Evolutionary conservation across 2,797 vertebrate genomes (phyloP), one percentile per base, ranked within the genome.

Genomic region (Clarias fuscus): DNA sequence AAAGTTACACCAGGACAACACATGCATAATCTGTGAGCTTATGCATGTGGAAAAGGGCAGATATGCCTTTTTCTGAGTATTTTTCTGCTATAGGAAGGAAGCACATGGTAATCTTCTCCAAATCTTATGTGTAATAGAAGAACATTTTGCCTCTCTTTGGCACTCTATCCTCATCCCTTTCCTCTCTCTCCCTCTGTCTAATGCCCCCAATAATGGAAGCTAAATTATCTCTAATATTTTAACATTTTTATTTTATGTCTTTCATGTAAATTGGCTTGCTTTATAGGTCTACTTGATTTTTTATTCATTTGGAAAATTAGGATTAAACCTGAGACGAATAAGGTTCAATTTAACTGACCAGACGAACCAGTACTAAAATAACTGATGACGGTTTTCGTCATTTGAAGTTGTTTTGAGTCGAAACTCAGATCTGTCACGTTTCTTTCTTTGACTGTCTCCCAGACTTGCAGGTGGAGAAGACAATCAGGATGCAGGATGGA

Each of bases 381-480:
- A 24, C 17, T 61, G 62, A 24, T 24, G 77, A 6, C 40, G 15
- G 5, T 62, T 58, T 10, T 58, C 15, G 72, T 53, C 27, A 40
- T 79, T n/a, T 62, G 22, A 7, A n/a, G 22, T 13, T 10, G 2
- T 56, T 37, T 15, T 77, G 75, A 58, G 27, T 30, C 5, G 2
- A 15, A 18, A 61, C 27, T 8, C 56, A 61, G 14, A 5, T 56
- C 14, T 10, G 11, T 48, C 40, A n/a, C 13, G 0, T 13, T 33
- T 27, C 6, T 24, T 37, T 84, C 7, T 73, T 61, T 80, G 33
- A 82, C 2, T 80, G 15, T 86, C 71, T 67, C 80, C 30, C 90
- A 99, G 98, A 87, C 93, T 97, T 43, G 93, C 96, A 15, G 95
- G 94, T 58, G 92, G 94, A 40, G 93, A 94, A 0, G 97, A 98